Evolutionary conservation across 2,113 vertebrate species (phyloP).

Genomic region (Gracilinanus agilis): DNA sequence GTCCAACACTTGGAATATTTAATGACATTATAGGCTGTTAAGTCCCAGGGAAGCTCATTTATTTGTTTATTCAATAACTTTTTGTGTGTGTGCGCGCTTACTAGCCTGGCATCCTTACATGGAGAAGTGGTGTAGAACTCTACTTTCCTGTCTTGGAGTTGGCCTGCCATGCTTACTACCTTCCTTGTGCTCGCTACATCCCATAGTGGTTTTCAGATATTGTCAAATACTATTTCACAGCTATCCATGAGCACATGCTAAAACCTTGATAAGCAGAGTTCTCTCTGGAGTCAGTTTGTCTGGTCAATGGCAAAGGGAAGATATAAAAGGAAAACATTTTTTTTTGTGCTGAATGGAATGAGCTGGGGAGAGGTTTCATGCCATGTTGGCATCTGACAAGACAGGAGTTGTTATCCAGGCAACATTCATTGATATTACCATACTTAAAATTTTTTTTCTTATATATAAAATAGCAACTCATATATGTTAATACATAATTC

Average conservation of each 20-base stretch:
- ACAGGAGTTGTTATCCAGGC: slow-evolving; percentile 27
- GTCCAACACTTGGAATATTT: slow-evolving; percentile 33
- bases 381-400: neutral
- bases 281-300: slow-evolving; percentile 40
- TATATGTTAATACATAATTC: neutral
- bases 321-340: slow-evolving; percentile 36
- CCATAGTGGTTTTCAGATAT: slow-evolving; percentile 60
- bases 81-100: neutral
- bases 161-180: neutral
- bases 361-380: neutral
- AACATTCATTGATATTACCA: neutral
- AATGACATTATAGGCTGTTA: neutral
- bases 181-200: slow-evolving; percentile 30
- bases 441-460: too few species aligned
- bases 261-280: neutral
- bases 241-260: slow-evolving; percentile 10
- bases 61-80: neutral
- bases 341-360: neutral
- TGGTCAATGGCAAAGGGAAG: slow-evolving; percentile 43
- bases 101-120: neutral
- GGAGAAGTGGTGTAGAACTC: neutral
- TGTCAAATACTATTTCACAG: slow-evolving; percentile 25
- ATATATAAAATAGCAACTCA: neutral
- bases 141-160: neutral
- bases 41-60: slow-evolving; percentile 2